Percentiles rank a stretch among this genome's conserved stretches.
Conservation (phyloP, 2,113 vertebrate genomes). For the Balaeniceps rex region DNA sequence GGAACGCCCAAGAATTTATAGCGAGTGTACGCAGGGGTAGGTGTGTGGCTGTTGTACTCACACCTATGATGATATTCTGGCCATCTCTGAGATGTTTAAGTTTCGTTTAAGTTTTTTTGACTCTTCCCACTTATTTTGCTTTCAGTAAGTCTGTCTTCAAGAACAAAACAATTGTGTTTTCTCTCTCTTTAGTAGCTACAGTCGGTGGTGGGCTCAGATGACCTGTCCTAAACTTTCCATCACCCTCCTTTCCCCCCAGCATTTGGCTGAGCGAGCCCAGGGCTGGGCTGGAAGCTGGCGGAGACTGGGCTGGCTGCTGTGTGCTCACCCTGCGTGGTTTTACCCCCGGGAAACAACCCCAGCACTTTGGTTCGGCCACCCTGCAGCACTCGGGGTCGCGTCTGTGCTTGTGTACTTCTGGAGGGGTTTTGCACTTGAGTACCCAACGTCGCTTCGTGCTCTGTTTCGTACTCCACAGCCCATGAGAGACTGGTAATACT, state of each 20-base stretch:
- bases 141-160: background rate
- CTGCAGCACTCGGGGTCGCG: fast-evolving
- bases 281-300: too few species aligned
- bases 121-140: background rate
- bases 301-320: background rate
- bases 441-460: background rate
- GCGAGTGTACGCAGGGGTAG: fast-evolving
- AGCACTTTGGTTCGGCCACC: background rate
- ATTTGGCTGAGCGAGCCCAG: background rate
- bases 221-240: background rate
- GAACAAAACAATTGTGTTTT: background rate
- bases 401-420: background rate
- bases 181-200: background rate
- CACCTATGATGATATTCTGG: background rate
- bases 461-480: background rate
- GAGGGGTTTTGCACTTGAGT: background rate
- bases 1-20: background rate
- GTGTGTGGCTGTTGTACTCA: background rate
- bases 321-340: background rate
- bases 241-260: background rate
- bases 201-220: background rate
- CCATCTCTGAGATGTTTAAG: background rate
- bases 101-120: background rate
- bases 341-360: background rate
- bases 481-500: background rate